Evolutionary conservation across 2,797 vertebrate genomes (phyloP).

Genomic region (Sciaenops ocellatus): DNA sequence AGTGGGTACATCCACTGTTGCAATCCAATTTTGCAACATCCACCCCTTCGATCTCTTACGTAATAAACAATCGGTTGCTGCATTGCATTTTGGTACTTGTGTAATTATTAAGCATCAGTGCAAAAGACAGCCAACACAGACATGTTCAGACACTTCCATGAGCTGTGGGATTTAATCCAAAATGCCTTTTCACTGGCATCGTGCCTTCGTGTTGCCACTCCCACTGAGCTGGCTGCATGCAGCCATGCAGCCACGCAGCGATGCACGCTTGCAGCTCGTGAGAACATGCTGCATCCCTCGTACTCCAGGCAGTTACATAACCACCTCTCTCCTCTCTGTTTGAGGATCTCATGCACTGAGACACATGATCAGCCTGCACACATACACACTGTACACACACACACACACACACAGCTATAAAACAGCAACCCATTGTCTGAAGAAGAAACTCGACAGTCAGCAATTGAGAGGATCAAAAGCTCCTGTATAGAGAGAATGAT

Average conservation of each 20-base stretch:
- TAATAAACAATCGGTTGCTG: neutral
- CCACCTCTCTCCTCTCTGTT: constrained; percentile 7
- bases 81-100: neutral
- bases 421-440: constrained; percentile 29
- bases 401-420: constrained; percentile 23
- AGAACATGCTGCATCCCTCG: constrained; percentile 49
- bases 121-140: neutral
- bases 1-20: neutral
- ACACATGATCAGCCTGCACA: constrained; percentile 13
- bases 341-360: constrained; percentile 20
- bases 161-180: neutral
- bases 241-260: constrained; percentile 3
- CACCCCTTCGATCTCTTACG: neutral
- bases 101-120: neutral
- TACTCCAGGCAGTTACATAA: constrained; percentile 62
- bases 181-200: neutral
- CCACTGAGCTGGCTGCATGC: neutral
- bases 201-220: neutral
- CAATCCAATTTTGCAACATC: too few relatives aligned
- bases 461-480: constrained; percentile 38
- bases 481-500: neutral
- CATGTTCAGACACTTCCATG: neutral
- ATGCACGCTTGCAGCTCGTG: neutral
- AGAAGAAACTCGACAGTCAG: constrained; percentile 50
- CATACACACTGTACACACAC: neutral